A percentile compares a stretch with the other conserved stretches of the same genome.
Conservation (phyloP, 2,113 vertebrate genomes). For the Eublepharis macularius region DNA sequence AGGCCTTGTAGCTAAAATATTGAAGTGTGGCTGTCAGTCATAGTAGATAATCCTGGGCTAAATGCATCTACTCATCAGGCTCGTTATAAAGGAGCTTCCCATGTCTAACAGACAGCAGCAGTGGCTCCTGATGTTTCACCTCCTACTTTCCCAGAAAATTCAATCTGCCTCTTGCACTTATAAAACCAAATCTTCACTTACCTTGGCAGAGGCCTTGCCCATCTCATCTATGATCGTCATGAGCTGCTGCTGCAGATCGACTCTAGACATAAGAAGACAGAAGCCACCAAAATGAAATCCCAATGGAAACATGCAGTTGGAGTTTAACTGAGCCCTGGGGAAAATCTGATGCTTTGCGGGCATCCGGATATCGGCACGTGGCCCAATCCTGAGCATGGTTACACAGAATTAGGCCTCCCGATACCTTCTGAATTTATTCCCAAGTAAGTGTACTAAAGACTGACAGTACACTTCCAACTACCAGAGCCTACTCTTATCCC, state of each 20-base stretch:
- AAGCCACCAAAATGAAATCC: background rate
- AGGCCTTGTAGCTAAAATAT: too few relatives aligned
- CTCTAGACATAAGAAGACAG: constrained; percentile 37
- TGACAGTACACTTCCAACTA: background rate
- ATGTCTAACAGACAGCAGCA: background rate
- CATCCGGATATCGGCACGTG: background rate
- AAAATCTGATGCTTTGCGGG: background rate
- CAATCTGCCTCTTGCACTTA: background rate
- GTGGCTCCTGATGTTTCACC: background rate
- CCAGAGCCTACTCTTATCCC: background rate
- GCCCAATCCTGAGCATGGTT: background rate
- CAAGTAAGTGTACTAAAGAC: background rate
- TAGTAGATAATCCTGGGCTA: too few relatives aligned
- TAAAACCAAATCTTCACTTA: constrained; percentile 29
- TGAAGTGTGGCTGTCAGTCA: too few relatives aligned
- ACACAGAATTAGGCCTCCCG: too few relatives aligned
- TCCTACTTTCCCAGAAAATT: background rate
- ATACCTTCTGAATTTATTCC: background rate
- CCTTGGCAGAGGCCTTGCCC: constrained; percentile 77
- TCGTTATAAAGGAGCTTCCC: background rate
- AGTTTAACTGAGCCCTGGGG: background rate
- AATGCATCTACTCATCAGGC: too few relatives aligned
- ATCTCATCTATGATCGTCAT: constrained; percentile 72
- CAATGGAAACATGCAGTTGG: background rate
- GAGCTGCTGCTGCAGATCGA: constrained; percentile 69